Evolutionary conservation across 2,888 invertebrate species (phyloP).

Genomic region (Dicycla oo): DNA sequence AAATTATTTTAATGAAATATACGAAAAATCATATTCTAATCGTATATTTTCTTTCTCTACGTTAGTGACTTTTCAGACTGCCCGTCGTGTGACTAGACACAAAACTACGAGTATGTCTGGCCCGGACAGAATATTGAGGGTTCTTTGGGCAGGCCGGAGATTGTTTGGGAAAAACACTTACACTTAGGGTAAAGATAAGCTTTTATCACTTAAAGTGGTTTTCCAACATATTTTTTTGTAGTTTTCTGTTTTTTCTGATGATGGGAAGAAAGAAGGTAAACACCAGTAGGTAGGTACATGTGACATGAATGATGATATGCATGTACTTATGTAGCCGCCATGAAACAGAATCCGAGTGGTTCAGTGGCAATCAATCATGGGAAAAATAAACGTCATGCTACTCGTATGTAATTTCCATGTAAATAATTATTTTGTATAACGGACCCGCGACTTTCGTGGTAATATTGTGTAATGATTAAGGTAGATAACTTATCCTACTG

Average conservation of each 20-base stretch:
- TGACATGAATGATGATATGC: neutral
- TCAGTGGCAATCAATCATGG: slow-evolving; percentile 18
- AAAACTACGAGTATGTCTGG: neutral
- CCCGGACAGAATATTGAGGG: neutral
- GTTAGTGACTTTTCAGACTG: neutral
- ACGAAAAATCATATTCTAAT: neutral
- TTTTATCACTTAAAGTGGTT: neutral
- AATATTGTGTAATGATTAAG: neutral
- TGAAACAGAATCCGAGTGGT: slow-evolving; percentile 8
- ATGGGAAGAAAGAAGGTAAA: neutral
- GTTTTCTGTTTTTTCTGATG: neutral
- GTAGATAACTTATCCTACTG: no score
- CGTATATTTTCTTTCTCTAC: neutral
- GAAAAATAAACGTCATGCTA: no score
- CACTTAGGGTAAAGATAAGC: neutral
- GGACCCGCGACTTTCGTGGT: neutral
- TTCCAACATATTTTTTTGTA: neutral
- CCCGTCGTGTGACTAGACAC: no score
- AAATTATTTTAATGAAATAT: no score
- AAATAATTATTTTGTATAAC: neutral
- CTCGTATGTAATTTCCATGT: no score
- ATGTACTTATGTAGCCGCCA: neutral
- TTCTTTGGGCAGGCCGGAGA: neutral
- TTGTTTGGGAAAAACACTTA: neutral
- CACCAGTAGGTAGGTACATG: no score